These are phyloP conservation scores for Limnephilus auricula DNA, from an alignment of 2,888 invertebrate species.

Conservation along the genomic window DNA sequence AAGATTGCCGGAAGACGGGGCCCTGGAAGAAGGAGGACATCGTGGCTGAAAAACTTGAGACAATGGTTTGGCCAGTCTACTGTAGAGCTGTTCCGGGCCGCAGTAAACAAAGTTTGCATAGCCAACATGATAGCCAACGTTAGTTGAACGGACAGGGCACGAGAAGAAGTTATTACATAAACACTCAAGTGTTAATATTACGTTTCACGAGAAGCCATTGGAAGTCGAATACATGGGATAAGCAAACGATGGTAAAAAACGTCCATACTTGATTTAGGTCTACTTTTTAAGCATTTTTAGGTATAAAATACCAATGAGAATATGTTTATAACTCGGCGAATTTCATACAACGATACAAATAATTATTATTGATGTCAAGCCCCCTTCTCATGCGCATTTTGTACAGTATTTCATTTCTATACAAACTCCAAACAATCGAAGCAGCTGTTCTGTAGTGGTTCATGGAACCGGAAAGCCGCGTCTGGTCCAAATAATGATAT, in stretches of 20 bases:
- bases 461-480: constrained; percentile 17
- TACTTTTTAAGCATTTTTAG: not conserved
- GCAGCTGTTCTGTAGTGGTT: constrained; percentile 30
- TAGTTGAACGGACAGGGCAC: too few species aligned
- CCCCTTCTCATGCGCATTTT: constrained; percentile 9
- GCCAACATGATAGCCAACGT: too few species aligned
- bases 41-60: too few species aligned
- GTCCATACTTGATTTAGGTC: not conserved
- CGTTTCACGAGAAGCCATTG: not conserved
- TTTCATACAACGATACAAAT: not conserved
- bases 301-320: not conserved
- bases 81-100: too few species aligned
- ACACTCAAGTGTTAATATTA: not conserved
- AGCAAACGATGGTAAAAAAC: not conserved
- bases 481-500: not conserved
- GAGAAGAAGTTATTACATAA: not conserved
- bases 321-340: not conserved
- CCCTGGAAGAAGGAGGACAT: too few species aligned
- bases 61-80: too few species aligned
- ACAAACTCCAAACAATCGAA: not conserved
- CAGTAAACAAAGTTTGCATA: too few species aligned
- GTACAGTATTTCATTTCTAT: constrained; percentile 4
- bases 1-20: too few species aligned
- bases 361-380: not conserved
- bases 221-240: not conserved